Percentiles rank a stretch among this genome's conserved stretches.
These are phyloP conservation scores for Mellilla xanthometata DNA, from an alignment of 2,888 invertebrate species.

Conservation along the genomic window DNA sequence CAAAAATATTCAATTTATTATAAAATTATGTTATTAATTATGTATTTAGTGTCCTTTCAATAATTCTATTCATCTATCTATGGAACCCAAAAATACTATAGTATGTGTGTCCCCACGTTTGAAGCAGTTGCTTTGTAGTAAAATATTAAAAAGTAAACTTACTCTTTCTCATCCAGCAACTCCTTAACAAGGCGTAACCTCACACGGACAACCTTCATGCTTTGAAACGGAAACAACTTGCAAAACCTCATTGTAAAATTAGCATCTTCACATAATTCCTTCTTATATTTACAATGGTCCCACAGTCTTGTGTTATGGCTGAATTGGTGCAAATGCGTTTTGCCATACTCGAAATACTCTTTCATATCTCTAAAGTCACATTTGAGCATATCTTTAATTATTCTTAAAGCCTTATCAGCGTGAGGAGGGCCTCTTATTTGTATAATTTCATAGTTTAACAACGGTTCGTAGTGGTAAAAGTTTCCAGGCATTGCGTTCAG, in stretches of 20 bases:
- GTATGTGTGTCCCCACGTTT: too few species aligned
- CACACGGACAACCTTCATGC: slow-evolving; percentile 93
- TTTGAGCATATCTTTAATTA: slow-evolving; percentile 87
- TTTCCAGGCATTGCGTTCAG: slow-evolving; percentile 92
- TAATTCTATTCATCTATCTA: too few species aligned
- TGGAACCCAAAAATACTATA: too few species aligned
- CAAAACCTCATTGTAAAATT: slow-evolving; percentile 90
- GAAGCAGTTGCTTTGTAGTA: too few species aligned
- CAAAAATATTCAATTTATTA: too few species aligned
- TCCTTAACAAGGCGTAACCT: slow-evolving; percentile 88
- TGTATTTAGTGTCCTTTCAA: too few species aligned
- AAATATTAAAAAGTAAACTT: too few species aligned
- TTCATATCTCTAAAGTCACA: slow-evolving; percentile 90
- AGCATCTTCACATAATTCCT: slow-evolving; percentile 72
- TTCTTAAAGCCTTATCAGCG: slow-evolving; percentile 85
- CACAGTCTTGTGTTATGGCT: slow-evolving; percentile 93
- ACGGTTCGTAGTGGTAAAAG: slow-evolving; percentile 95
- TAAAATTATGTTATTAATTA: too few species aligned
- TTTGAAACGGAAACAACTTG: slow-evolving; percentile 93
- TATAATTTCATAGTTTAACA: slow-evolving; percentile 91
- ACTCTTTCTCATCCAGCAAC: slow-evolving; percentile 88
- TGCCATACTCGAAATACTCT: slow-evolving; percentile 90
- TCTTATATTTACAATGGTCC: slow-evolving; percentile 87
- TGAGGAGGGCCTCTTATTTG: slow-evolving; percentile 90
- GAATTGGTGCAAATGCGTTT: slow-evolving; percentile 89